Conservation (phyloP, 2,888 invertebrate species). For the Ormyrus thymus region DNA sequence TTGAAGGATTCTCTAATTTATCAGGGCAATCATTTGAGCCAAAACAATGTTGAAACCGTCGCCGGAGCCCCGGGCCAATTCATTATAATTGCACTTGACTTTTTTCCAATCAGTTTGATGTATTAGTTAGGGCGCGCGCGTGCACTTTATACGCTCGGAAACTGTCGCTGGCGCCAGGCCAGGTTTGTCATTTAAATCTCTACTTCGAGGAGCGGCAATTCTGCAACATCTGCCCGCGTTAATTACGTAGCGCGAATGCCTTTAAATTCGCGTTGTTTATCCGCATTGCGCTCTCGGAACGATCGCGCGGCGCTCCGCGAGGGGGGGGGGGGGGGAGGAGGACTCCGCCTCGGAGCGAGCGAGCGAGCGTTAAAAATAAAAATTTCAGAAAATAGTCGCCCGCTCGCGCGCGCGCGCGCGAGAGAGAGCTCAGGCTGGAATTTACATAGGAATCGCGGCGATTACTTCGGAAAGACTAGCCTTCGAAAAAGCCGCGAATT, state of each 20-base stretch:
- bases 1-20: too few relatives aligned
- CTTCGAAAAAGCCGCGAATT: too few relatives aligned
- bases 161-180: slow-evolving; percentile 25
- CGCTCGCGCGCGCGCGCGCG: too few relatives aligned
- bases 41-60: slow-evolving; percentile 19
- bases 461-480: too few relatives aligned
- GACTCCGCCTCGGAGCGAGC: too few relatives aligned
- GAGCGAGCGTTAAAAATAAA: too few relatives aligned
- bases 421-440: too few relatives aligned
- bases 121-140: not conserved
- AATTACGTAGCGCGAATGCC: slow-evolving; percentile 20
- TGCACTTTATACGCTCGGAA: slow-evolving; percentile 32
- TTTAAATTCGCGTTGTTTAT: slow-evolving; percentile 29
- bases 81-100: slow-evolving; percentile 21
- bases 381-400: too few relatives aligned
- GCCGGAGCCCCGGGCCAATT: not conserved
- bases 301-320: too few relatives aligned
- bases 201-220: slow-evolving; percentile 26
- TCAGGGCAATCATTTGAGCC: not conserved
- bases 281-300: not conserved
- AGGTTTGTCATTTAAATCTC: slow-evolving; percentile 31
- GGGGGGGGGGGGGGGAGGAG: too few relatives aligned
- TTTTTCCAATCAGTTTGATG: slow-evolving; percentile 5
- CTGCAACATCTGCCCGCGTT: slow-evolving; percentile 11
- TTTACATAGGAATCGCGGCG: too few relatives aligned